Conservation (phyloP, 2,888 invertebrate species). For the Machimus rusticus region DNA sequence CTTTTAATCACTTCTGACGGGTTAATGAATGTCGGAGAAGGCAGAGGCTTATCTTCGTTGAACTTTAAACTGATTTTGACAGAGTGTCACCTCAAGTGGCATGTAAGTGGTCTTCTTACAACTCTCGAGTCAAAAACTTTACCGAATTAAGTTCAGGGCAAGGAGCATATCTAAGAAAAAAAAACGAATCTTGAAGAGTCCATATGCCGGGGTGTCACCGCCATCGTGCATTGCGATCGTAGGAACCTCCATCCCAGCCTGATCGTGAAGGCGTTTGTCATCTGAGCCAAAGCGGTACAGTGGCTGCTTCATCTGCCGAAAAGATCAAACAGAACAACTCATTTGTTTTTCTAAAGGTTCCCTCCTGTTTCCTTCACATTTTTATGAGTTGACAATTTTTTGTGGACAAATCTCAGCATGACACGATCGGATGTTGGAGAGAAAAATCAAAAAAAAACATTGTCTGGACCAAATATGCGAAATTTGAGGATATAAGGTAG, state of each 20-base stretch:
- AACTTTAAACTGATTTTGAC: conserved; percentile 15
- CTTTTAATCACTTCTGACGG: not conserved
- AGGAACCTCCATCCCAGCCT: not conserved
- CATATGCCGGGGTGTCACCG: conserved; percentile 14
- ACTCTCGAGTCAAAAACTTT: not conserved
- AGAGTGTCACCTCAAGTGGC: conserved; percentile 28
- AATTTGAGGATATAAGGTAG: conserved; percentile 4
- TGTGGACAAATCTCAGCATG: conserved; percentile 26
- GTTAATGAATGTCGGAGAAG: conserved; percentile 12
- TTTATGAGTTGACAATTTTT: conserved; percentile 31
- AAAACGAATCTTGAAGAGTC: not conserved
- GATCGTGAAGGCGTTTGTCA: conserved; percentile 35
- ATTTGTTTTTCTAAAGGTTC: conserved; percentile 34
- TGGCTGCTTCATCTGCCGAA: conserved; percentile 22
- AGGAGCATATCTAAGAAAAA: not conserved
- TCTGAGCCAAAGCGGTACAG: conserved; percentile 1
- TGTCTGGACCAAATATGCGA: not conserved
- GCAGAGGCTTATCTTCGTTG: conserved; percentile 2
- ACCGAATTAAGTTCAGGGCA: not conserved
- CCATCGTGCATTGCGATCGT: not conserved
- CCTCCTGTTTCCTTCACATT: conserved; percentile 36
- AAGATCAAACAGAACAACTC: conserved; percentile 31
- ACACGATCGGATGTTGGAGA: conserved; percentile 27
- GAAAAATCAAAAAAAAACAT: conserved; percentile 4
- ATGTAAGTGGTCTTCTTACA: not conserved